Percentiles rank a stretch among this genome's conserved stretches.
These are phyloP conservation scores for Neoscelio sp. DNA, from an alignment of 2,888 invertebrate genomes.

Conservation along the genomic window DNA sequence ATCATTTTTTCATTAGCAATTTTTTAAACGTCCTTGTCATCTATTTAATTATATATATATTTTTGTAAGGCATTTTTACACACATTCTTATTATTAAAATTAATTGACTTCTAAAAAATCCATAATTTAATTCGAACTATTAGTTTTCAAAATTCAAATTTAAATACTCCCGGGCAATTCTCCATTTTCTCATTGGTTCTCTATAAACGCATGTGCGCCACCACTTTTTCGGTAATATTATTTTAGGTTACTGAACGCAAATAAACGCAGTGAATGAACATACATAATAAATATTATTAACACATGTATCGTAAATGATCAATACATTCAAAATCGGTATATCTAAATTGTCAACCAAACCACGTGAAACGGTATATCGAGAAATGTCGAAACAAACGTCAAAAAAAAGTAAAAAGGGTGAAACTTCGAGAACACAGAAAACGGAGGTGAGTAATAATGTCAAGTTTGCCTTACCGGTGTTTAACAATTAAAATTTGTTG, in stretches of 20 bases:
- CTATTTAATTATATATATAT: too few species aligned
- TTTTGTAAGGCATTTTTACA: too few species aligned
- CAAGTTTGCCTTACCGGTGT: constrained; percentile 70
- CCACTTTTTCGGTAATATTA: background rate
- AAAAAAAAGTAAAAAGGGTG: constrained; percentile 69
- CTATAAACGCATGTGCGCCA: constrained; percentile 1
- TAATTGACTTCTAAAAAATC: too few species aligned
- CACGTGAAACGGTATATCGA: constrained; percentile 30
- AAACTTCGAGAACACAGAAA: constrained; percentile 56
- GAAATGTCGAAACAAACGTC: constrained; percentile 76
- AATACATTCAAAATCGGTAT: background rate
- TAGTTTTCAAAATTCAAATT: too few species aligned
- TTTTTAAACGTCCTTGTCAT: too few species aligned
- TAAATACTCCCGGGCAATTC: constrained; percentile 6
- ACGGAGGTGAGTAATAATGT: constrained; percentile 72
- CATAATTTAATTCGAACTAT: too few species aligned
- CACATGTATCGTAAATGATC: constrained; percentile 2
- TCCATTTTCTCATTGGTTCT: background rate
- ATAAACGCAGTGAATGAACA: background rate
- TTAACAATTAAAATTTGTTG: constrained; percentile 33
- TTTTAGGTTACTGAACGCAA: constrained; percentile 34
- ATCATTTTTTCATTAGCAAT: too few species aligned
- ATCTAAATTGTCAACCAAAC: background rate
- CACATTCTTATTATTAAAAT: too few species aligned
- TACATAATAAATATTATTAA: background rate